Base-by-base conservation (phyloP, 1,140 invertebrate species). In the Drosophila nebulosa region DNA sequence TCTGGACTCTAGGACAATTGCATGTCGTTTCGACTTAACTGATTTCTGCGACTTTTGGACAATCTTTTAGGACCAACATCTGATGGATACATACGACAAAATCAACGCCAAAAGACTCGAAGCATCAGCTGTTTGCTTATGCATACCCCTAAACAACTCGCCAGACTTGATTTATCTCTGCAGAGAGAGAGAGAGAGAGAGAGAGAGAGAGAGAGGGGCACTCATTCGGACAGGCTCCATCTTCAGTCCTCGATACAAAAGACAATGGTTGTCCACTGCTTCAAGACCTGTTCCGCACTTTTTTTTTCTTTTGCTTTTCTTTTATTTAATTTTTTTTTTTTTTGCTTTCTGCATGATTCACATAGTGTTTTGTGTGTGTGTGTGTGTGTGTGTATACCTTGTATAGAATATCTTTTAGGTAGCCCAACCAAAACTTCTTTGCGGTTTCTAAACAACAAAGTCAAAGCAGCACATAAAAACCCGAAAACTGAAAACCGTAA, bases 101-200 rank as follows among this genome's bases (percentile, higher is more conserved):
- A 9, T 62, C 42, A 60, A 12, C 3, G 62, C 4, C 12, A n/a
- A 22, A 30, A 65, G 27, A 59, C 30, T 32, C 51, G 52, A 53
- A 64, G 26, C 77, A 85, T 86, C 80, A 85, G 80, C 81, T 85
- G 81, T 85, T 86, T 27, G 65, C 60, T 69, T 12, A 32, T 32
- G 3, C 10, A 12, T 32, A 59, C 64, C 42, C 64, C 57, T 62
- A 73, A 69, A 53, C 64, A 69, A 85, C 79, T 83, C 56, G 70
- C 79, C 75, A 75, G 76, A 79, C 80, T 85, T 85, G 80, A 85
- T 85, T 85, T 85, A 86, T 85, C 50, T 64, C 53, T 62, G 39
- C 9, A 46, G 36, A 55, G 39, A 36, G 39, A n/a, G n/a, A n/a
- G n/a, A n/a, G n/a, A n/a, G n/a, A n/a, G n/a, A n/a, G n/a, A n/a